Evolutionary conservation across 2,888 invertebrate species (phyloP), one percentile per base, ranked within the genome.

Genomic region (Cryptus armator): DNA sequence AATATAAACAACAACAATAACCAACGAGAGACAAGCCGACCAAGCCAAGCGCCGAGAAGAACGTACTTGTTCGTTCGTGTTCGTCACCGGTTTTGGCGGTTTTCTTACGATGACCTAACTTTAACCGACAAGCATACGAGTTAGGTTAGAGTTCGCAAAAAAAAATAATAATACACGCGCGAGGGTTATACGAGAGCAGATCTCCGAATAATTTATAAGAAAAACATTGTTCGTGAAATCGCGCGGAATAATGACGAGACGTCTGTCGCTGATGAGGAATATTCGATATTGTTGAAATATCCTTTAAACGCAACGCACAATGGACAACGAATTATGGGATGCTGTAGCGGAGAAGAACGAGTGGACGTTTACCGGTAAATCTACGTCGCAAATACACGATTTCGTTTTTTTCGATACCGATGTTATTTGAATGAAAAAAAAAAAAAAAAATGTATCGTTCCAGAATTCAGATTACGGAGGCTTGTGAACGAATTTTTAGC

Each of bases 311-410:
- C 37, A 9, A 24, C 12, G n/a, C 16, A 62, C 59, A 59, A 84
- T 81, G 76, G 56, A 84, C 14, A 37, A 71, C 19, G 29, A 59
- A 77, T 67, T 84, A 16, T 12, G 56, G 16, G 59, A 76, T 14
- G 48, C 43, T 10, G 37, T 84, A 29, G 5, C 37, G 10, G 62
- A 53, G 32, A 68, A 67, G 14, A 12, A 62, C 48, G 32, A 75
- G 16, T 48, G 16, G 10, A 59, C 46, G 19, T 70, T 84, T n/a
- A 72, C 67, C n/a, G 71, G 84, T 84, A 81, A 72, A 66, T 64
- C 16, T 78, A 2, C 16, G 19, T 37, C 3, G 59, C 24, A 48
- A 48, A 14, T n/a, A 66, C 59, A 3, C 19, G 19, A 51, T 14
- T 3, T 16, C 53, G 10, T 66, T 51, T n/a, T 43, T 56, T 6